These are phyloP conservation scores for Rhea pennata DNA, from an alignment of 2,113 vertebrate species.

Conservation along the genomic window DNA sequence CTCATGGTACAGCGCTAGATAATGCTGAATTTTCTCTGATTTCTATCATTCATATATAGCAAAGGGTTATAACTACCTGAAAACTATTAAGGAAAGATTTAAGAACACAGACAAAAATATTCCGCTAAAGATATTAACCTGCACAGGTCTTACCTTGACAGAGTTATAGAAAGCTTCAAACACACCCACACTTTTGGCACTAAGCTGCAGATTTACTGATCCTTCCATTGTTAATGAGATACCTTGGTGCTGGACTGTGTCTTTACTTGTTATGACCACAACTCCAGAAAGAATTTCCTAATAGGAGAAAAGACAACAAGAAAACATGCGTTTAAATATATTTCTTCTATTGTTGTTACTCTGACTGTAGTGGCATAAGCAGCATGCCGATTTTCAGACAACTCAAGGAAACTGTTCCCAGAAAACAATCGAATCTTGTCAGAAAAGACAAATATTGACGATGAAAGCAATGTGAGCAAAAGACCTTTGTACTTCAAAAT, in stretches of 20 bases:
- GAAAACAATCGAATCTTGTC: not conserved
- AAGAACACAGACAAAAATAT: not conserved
- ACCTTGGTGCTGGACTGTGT: conserved; percentile 91
- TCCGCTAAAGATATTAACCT: not conserved
- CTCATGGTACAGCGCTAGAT: not conserved
- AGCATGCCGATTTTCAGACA: not conserved
- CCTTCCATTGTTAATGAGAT: conserved; percentile 93
- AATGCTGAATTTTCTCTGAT: not conserved
- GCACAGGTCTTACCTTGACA: conserved; percentile 85
- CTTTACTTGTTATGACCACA: conserved; percentile 88
- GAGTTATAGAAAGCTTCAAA: conserved; percentile 99
- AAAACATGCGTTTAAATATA: not conserved
- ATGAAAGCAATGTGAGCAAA: not conserved
- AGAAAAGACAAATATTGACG: not conserved
- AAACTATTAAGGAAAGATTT: not conserved
- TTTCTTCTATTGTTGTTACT: not conserved
- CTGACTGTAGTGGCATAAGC: not conserved
- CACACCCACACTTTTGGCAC: conserved; percentile 95
- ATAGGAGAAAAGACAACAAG: not conserved
- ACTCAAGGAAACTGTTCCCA: not conserved
- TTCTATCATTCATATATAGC: not conserved
- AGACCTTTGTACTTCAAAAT: not conserved
- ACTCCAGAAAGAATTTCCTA: conserved; percentile 91
- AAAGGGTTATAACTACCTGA: not conserved
- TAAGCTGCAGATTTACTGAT: conserved; percentile 93